Percentiles rank a stretch among this genome's conserved stretches.
Evolutionary conservation across 2,888 invertebrate genomes (phyloP).

Genomic region (Uropetala carovei): DNA sequence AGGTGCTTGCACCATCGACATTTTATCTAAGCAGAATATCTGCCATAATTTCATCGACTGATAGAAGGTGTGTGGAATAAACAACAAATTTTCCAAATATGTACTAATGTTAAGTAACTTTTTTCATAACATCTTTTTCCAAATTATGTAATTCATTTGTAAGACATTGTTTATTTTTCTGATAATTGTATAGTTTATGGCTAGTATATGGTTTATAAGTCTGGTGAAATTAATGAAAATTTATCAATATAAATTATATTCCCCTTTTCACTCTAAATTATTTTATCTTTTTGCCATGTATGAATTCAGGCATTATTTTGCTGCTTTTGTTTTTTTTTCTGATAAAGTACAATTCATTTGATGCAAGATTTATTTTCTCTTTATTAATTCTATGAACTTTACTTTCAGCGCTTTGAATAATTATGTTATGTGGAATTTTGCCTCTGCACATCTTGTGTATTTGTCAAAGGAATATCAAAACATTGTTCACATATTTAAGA

Average conservation of each 20-base stretch:
- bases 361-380: slow-evolving; percentile 8
- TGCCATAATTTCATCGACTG: slow-evolving; percentile 76
- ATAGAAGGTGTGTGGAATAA: slow-evolving; percentile 71
- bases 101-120: background rate
- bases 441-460: slow-evolving; percentile 77
- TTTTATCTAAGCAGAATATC: slow-evolving; percentile 78
- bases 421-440: slow-evolving; percentile 79
- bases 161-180: background rate
- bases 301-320: no score
- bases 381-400: slow-evolving; percentile 14
- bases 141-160: background rate
- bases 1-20: slow-evolving; percentile 76
- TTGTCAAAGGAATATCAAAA: slow-evolving; percentile 75
- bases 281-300: no score
- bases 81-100: background rate
- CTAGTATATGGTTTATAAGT: no score
- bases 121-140: background rate
- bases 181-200: no score
- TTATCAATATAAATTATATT: no score
- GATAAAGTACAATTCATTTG: no score
- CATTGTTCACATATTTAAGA: slow-evolving; percentile 70
- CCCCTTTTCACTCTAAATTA: no score
- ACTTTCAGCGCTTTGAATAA: slow-evolving; percentile 77
- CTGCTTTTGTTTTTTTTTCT: no score
- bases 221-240: no score